A percentile compares a stretch with the other conserved stretches of the same genome.
Evolutionary conservation across 2,113 vertebrate genomes (phyloP).

Genomic region (Python bivittatus): DNA sequence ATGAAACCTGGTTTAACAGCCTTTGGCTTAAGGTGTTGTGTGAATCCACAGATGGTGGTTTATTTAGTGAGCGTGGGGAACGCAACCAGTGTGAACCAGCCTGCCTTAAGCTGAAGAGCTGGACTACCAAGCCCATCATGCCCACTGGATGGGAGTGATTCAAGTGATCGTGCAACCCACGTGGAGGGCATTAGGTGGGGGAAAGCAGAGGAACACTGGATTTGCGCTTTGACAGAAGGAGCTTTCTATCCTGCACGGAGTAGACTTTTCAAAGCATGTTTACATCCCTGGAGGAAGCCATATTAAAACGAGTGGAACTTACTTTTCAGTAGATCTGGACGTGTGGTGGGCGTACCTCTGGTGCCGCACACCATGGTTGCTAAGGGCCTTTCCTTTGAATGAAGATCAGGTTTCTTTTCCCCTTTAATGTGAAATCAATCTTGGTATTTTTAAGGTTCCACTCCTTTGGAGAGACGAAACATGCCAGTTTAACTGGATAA

Average conservation of each 20-base stretch:
- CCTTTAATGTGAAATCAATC: background rate
- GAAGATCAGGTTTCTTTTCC: too few relatives aligned
- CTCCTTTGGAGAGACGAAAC: background rate
- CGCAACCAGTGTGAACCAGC: background rate
- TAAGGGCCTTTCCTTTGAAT: background rate
- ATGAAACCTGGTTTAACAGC: background rate
- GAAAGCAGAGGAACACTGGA: background rate
- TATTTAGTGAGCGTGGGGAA: background rate
- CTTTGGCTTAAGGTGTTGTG: background rate
- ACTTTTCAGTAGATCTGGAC: background rate
- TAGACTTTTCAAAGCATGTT: background rate
- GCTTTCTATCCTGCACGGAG: background rate
- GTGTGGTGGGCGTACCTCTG: background rate
- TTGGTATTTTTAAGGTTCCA: background rate
- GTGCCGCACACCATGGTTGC: background rate
- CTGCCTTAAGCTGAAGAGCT: background rate
- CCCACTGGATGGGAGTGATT: background rate
- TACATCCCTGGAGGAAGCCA: background rate
- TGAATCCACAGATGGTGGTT: background rate
- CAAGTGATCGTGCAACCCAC: background rate
- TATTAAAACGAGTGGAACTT: background rate
- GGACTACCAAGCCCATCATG: too few relatives aligned
- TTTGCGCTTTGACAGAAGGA: too few relatives aligned
- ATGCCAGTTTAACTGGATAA: too few relatives aligned
- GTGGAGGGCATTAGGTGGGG: background rate